Evolutionary conservation across 2,888 invertebrate genomes (phyloP).

Genomic region (Ichneumoninae sp.): DNA sequence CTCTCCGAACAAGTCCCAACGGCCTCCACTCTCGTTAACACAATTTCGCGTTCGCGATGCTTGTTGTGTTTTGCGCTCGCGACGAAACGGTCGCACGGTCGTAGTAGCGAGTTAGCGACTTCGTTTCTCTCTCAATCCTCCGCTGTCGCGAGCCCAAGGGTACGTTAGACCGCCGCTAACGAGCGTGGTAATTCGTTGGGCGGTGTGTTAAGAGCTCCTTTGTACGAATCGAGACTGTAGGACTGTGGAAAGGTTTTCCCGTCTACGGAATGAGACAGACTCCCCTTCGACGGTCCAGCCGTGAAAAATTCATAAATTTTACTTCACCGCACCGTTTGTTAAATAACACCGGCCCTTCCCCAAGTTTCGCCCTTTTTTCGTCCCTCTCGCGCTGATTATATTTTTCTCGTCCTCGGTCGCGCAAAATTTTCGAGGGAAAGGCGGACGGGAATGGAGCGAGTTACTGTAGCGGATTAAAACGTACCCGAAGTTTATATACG

Average conservation of each 20-base stretch:
- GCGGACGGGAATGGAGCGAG: neutral
- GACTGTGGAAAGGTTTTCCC: conserved; percentile 42
- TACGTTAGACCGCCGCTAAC: conserved; percentile 68
- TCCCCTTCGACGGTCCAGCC: conserved; percentile 34
- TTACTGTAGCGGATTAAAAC: conserved; percentile 47
- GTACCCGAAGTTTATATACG: conserved; percentile 13
- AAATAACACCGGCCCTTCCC: conserved; percentile 42
- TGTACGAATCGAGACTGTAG: conserved; percentile 62
- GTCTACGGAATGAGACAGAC: conserved; percentile 8
- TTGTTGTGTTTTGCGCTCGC: conserved; percentile 7
- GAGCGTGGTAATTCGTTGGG: conserved; percentile 69
- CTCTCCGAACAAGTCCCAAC: conserved; percentile 31
- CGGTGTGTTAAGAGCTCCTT: conserved; percentile 65
- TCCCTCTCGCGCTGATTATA: neutral
- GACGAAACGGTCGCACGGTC: conserved; percentile 55
- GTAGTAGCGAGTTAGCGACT: conserved; percentile 58
- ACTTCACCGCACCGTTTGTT: conserved; percentile 57
- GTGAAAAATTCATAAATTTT: conserved; percentile 62
- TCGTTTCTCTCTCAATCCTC: conserved; percentile 16
- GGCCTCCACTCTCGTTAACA: conserved; percentile 65
- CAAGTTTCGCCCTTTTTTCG: neutral
- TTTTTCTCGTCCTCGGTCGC: neutral
- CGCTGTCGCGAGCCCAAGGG: conserved; percentile 57
- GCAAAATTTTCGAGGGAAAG: conserved; percentile 7
- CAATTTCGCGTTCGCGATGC: conserved; percentile 62